These are phyloP conservation scores for Lytechinus pictus DNA, from an alignment of 35 echinoderm and acorn worm species.

Conservation along the genomic window DNA sequence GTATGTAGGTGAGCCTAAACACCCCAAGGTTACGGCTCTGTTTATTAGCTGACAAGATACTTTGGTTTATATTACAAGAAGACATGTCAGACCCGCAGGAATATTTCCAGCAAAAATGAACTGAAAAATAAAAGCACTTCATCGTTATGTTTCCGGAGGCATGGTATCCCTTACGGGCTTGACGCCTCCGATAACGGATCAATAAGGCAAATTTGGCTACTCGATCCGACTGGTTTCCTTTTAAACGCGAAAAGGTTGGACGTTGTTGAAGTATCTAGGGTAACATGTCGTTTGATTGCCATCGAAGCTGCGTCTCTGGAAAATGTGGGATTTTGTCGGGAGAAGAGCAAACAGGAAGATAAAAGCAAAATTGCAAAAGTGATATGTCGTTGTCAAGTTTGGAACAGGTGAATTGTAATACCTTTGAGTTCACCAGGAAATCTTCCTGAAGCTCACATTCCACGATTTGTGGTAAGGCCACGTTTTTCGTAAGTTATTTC, in stretches of 20 bases:
- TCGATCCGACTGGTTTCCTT: slow-evolving; percentile 6
- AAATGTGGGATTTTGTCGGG: not conserved
- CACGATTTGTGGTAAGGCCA: not conserved
- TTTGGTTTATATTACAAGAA: not conserved
- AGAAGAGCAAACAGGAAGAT: not conserved
- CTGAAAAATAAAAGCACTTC: slow-evolving; percentile 1
- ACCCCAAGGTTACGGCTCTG: not conserved
- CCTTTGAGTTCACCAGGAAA: not conserved
- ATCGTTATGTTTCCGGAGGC: slow-evolving; percentile 12
- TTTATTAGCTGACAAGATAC: slow-evolving; percentile 18
- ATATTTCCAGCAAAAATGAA: not conserved
- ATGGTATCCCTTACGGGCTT: not conserved
- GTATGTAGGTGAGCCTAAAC: not conserved
- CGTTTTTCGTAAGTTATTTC: not conserved
- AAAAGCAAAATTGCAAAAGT: not conserved
- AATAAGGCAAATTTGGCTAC: slow-evolving; percentile 46
- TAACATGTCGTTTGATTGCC: not conserved
- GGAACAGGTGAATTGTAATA: not conserved
- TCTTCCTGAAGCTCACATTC: not conserved
- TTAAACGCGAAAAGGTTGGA: slow-evolving; percentile 10
- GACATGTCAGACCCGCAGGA: not conserved
- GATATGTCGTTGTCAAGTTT: not conserved
- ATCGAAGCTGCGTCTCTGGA: not conserved
- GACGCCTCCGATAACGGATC: slow-evolving; percentile 28
- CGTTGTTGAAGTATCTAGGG: not conserved